These are phyloP conservation scores for Rutpela maculata DNA, from an alignment of 2,888 invertebrate species.

Conservation along the genomic window DNA sequence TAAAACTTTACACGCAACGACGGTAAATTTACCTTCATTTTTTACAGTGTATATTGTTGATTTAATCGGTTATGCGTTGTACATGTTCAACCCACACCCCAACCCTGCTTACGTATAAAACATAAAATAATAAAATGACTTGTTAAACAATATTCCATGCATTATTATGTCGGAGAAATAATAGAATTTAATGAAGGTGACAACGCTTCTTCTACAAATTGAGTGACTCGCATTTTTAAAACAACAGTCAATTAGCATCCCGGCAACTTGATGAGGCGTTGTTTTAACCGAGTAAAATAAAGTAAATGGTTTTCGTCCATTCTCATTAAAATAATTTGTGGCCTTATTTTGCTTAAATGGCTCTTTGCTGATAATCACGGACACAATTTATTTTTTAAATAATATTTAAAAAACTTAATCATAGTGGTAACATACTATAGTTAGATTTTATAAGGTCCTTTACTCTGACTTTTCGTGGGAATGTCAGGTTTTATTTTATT, in stretches of 20 bases:
- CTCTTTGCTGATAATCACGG: constrained; percentile 42
- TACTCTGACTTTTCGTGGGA: constrained; percentile 12
- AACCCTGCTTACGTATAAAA: constrained; percentile 17
- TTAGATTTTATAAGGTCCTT: neutral
- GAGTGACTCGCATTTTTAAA: constrained; percentile 69
- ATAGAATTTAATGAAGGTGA: constrained; percentile 68
- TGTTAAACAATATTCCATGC: constrained; percentile 53
- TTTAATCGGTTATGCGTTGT: neutral
- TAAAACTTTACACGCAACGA: too few relatives aligned
- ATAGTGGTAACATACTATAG: constrained; percentile 18
- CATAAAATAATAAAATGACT: constrained; percentile 38
- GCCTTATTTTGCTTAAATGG: constrained; percentile 60
- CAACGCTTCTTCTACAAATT: constrained; percentile 66
- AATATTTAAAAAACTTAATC: constrained; percentile 28
- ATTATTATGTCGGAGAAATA: constrained; percentile 66
- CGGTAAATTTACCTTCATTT: too few relatives aligned
- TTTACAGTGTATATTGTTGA: neutral
- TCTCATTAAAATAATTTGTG: constrained; percentile 67
- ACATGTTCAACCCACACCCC: neutral
- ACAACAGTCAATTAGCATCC: constrained; percentile 69
- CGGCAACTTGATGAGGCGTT: constrained; percentile 62
- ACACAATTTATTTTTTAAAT: constrained; percentile 36
- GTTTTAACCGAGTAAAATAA: constrained; percentile 64
- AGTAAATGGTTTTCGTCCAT: constrained; percentile 63
- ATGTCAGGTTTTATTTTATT: neutral